phyloP scores from a whole-genome alignment of 2,113 vertebrate genomes.

The Xenopus borealis region DNA sequence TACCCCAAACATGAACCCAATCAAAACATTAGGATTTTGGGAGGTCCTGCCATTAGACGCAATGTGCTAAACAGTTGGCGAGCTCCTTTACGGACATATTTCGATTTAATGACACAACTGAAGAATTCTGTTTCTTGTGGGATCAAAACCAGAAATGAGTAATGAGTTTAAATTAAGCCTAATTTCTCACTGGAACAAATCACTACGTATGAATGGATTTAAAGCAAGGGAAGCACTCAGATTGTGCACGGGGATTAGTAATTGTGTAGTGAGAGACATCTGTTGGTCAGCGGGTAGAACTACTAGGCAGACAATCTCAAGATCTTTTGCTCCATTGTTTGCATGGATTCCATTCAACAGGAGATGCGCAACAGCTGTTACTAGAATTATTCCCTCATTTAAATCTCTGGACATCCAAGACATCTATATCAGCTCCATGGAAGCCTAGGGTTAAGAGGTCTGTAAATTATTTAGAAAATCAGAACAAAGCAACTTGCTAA shows the following conservation, averaged over 20 bases:
- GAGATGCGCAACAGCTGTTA: slow-evolving; percentile 54
- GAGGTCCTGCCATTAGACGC: slow-evolving; percentile 17
- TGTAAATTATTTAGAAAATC: slow-evolving; percentile 52
- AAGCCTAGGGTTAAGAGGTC: slow-evolving; percentile 49
- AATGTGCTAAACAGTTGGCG: slow-evolving; percentile 23
- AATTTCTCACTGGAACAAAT: background rate
- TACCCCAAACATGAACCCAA: slow-evolving; percentile 37
- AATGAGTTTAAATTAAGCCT: background rate
- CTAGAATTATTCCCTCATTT: slow-evolving; percentile 48
- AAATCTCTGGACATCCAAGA: slow-evolving; percentile 52
- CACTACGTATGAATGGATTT: no score
- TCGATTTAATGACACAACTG: slow-evolving; percentile 20
- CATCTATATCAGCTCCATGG: slow-evolving; percentile 53
- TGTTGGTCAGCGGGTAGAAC: background rate
- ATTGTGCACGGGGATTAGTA: no score
- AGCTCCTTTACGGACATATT: slow-evolving; percentile 11
- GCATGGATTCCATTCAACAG: slow-evolving; percentile 40
- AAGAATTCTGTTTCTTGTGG: slow-evolving; percentile 14
- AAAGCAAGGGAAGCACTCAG: no score
- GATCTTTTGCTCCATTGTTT: background rate
- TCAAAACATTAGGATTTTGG: slow-evolving; percentile 16
- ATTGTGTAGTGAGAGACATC: slow-evolving; percentile 25
- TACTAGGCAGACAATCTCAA: slow-evolving; percentile 27
- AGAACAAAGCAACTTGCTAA: slow-evolving; percentile 36
- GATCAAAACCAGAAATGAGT: slow-evolving; percentile 25